phyloP scores from a whole-genome alignment of 1,140 invertebrate species.

The Trichonephila inaurata region DNA sequence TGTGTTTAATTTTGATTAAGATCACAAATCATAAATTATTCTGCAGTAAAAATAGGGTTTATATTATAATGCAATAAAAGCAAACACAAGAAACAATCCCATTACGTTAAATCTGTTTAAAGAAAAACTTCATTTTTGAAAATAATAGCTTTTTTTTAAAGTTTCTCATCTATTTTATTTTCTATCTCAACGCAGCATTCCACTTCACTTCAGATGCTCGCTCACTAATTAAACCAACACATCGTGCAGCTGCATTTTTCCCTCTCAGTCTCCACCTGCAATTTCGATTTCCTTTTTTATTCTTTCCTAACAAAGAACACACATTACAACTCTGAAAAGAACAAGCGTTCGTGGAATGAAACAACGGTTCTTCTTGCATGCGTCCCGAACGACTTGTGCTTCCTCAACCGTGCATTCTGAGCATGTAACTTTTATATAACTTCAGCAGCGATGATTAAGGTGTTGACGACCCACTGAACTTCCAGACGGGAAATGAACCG shows the following conservation, averaged over 20 bases:
- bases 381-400: slow-evolving; percentile 8
- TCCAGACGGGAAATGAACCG: background rate
- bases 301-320: background rate
- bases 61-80: too few species aligned
- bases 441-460: background rate
- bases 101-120: too few species aligned
- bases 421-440: background rate
- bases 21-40: too few species aligned
- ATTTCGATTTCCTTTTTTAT: background rate
- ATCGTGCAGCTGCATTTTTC: background rate
- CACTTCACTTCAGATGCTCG: background rate
- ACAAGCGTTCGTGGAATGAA: background rate
- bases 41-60: too few species aligned
- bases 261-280: background rate
- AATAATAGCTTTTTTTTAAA: too few species aligned
- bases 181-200: background rate
- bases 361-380: background rate
- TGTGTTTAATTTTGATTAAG: too few species aligned
- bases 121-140: too few species aligned
- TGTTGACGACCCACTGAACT: background rate
- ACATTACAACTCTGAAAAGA: background rate
- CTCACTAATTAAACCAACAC: background rate
- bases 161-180: background rate
- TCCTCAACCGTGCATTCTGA: slow-evolving; percentile 15
- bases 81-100: too few species aligned